phyloP scores from a whole-genome alignment of 2,888 invertebrate genomes.

The Phyto melanocephala region DNA sequence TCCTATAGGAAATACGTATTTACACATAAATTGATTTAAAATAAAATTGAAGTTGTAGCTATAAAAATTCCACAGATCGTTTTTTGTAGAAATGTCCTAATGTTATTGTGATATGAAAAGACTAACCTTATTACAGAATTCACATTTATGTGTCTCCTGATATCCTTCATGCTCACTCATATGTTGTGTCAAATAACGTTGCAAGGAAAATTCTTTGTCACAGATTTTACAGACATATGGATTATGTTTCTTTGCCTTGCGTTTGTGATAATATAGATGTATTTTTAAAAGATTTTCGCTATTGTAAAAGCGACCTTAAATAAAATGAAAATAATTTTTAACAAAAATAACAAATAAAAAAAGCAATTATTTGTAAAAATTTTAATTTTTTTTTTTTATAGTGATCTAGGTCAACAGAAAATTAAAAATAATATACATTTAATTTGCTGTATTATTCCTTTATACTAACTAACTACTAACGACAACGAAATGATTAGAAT shows the following conservation, averaged over 20 bases:
- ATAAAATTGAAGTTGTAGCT: too few relatives aligned
- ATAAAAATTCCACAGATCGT: too few relatives aligned
- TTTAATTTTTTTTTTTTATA: too few relatives aligned
- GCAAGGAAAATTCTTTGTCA: constrained; percentile 68
- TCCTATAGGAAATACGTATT: not conserved
- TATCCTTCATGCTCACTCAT: constrained; percentile 67
- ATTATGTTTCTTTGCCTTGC: constrained; percentile 64
- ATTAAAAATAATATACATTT: too few relatives aligned
- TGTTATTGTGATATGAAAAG: not conserved
- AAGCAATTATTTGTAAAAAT: too few relatives aligned
- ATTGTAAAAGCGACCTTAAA: constrained; percentile 66
- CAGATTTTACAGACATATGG: constrained; percentile 68
- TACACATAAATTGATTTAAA: too few relatives aligned
- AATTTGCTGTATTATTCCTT: too few relatives aligned
- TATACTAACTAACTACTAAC: too few relatives aligned
- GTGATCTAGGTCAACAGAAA: too few relatives aligned
- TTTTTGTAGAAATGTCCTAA: too few relatives aligned
- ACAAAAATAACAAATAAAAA: not conserved
- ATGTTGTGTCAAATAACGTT: constrained; percentile 67
- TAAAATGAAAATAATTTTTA: not conserved
- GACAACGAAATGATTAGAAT: too few relatives aligned
- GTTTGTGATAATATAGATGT: constrained; percentile 66
- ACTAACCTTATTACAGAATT: constrained; percentile 63
- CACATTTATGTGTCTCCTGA: constrained; percentile 66
- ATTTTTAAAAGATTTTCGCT: constrained; percentile 65